These are phyloP conservation scores for Poeciliopsis presidionis DNA, from an alignment of 2,797 vertebrate genomes.

Conservation along the genomic window DNA sequence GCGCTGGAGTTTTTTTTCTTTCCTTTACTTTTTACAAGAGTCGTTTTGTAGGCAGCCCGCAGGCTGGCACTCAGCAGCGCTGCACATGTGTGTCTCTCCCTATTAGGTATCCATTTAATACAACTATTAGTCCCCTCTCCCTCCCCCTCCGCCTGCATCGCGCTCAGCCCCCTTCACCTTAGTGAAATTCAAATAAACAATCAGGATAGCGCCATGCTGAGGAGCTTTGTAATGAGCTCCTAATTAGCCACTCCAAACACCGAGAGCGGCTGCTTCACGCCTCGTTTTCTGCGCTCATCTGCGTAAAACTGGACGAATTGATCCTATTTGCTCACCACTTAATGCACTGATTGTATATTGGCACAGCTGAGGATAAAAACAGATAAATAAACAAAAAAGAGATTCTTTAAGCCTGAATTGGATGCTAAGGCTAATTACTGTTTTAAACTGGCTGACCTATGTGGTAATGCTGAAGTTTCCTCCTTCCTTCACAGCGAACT, in stretches of 20 bases:
- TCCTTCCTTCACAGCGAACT: constrained; percentile 23
- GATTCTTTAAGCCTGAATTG: constrained; percentile 52
- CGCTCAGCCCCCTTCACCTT: constrained; percentile 60
- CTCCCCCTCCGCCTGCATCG: constrained; percentile 32
- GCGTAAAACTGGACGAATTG: constrained; percentile 80
- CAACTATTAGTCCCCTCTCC: constrained; percentile 72
- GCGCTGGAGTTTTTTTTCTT: constrained; percentile 36
- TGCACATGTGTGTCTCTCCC: constrained; percentile 41
- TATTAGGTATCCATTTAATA: constrained; percentile 74
- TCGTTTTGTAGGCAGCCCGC: constrained; percentile 68
- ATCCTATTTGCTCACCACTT: constrained; percentile 80
- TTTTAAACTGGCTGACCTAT: constrained; percentile 56
- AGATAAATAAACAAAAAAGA: constrained; percentile 62
- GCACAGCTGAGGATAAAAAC: constrained; percentile 65
- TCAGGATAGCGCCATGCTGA: constrained; percentile 75
- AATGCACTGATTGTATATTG: constrained; percentile 81
- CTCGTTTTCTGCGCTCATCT: constrained; percentile 81
- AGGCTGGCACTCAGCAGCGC: constrained; percentile 64
- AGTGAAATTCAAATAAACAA: constrained; percentile 81
- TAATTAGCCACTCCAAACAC: constrained; percentile 81
- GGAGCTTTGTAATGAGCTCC: constrained; percentile 77
- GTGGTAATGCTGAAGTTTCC: constrained; percentile 51
- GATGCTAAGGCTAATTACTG: constrained; percentile 62
- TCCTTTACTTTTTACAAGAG: constrained; percentile 70
- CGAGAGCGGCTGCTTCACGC: constrained; percentile 77